Conservation (phyloP, 2,888 invertebrate species). For the Pandemis cinnamomeana region DNA sequence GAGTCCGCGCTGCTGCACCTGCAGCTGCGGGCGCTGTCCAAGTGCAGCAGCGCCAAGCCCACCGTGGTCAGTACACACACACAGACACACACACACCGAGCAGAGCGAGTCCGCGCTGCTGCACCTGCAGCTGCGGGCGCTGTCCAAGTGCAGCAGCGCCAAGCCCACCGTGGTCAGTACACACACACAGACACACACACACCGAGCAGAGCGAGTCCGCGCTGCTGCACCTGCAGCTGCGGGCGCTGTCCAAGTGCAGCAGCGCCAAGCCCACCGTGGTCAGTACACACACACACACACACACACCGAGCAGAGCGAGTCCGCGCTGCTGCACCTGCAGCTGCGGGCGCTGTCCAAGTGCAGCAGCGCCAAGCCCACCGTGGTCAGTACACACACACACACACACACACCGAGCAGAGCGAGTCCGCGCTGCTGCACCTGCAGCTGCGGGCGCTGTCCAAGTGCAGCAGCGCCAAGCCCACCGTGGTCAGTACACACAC, state of each 20-base stretch:
- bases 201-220: slow-evolving; percentile 96
- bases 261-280: slow-evolving; percentile 76
- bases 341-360: slow-evolving; percentile 88
- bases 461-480: slow-evolving; percentile 72
- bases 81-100: slow-evolving; percentile 62
- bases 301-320: slow-evolving; percentile 92
- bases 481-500: slow-evolving; percentile 63
- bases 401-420: slow-evolving; percentile 88
- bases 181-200: neutral
- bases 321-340: slow-evolving; percentile 96
- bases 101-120: slow-evolving; percentile 98
- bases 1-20: slow-evolving; percentile 97
- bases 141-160: slow-evolving; percentile 81
- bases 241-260: slow-evolving; percentile 86
- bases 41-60: slow-evolving; percentile 72
- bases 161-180: slow-evolving; percentile 72
- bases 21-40: slow-evolving; percentile 90
- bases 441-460: slow-evolving; percentile 90
- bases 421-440: slow-evolving; percentile 97
- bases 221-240: slow-evolving; percentile 95
- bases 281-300: slow-evolving; percentile 34
- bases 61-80: slow-evolving; percentile 63
- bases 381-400: slow-evolving; percentile 56
- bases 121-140: slow-evolving; percentile 93
- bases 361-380: slow-evolving; percentile 70